Evolutionary conservation across 1,140 invertebrate genomes (phyloP).

Genomic region (Cyclina sinensis): DNA sequence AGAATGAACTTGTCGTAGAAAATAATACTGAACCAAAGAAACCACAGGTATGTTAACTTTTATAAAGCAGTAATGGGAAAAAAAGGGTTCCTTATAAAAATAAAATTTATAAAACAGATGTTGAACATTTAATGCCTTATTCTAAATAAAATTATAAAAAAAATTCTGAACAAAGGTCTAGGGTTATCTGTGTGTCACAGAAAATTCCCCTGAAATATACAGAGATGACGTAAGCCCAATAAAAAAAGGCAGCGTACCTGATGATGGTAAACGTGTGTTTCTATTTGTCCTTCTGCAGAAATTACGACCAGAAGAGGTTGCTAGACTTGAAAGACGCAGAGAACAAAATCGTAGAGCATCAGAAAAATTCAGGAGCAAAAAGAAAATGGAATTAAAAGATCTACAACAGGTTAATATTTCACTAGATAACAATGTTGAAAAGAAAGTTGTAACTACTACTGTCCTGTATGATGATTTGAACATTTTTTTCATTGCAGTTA

Average conservation of each 20-base stretch:
- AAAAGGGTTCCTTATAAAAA: no score
- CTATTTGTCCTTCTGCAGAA: background rate
- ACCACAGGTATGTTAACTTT: background rate
- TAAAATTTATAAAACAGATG: no score
- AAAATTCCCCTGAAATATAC: background rate
- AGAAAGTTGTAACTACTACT: no score
- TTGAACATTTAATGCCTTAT: no score
- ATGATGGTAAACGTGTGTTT: no score
- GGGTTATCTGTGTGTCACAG: background rate
- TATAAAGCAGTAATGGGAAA: no score
- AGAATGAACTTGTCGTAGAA: slow-evolving; percentile 51
- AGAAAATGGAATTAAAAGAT: slow-evolving; percentile 17
- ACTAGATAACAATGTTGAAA: no score
- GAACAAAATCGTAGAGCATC: slow-evolving; percentile 60
- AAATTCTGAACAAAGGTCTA: no score
- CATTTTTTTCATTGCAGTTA: no score
- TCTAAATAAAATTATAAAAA: no score
- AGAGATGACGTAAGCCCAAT: background rate
- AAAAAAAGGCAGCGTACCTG: no score
- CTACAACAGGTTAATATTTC: slow-evolving; percentile 15
- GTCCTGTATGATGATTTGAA: no score
- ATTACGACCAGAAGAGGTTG: slow-evolving; percentile 43
- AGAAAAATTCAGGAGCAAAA: slow-evolving; percentile 45
- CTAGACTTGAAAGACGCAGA: slow-evolving; percentile 17
- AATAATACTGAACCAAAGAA: background rate